Evolutionary conservation across 2,113 vertebrate genomes (phyloP), one percentile per base, ranked within the genome.

Genomic region (Laterallus jamaicensis): DNA sequence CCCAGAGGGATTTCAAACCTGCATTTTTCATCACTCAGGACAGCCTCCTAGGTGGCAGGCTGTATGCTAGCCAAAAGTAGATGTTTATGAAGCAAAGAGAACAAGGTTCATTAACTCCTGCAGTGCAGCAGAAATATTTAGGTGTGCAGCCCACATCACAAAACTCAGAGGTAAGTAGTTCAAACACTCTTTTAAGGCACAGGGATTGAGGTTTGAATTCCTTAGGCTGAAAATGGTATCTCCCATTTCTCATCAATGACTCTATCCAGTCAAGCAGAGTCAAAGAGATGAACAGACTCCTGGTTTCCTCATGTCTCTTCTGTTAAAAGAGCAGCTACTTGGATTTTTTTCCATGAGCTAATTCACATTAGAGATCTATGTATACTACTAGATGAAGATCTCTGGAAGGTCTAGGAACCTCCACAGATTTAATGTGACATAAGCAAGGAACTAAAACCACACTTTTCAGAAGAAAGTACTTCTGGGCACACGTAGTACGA

Each of bases 141-240:
- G 44, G 11, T 21, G 15, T 40, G 40, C 26, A 52, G 35, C 55
- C 50, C 14, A 7, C 14, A n/a, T 7, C 70, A 40, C 14, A 20
- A 13, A 81, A 70, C 4, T 42, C 54, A 18, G 0, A 0, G 12
- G 18, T 22, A 70, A 19, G 10, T 26, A 32, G 20, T 13, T 73
- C 32, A 24, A 86, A 54, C 21, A 18, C 37, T 24, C 15, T 32
- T 28, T 63, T 55, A 39, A 67, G 17, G 44, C 32, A 24, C 37
- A 55, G 9, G 17, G 25, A 21, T 1, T 70, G 73, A 77, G 21
- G 25, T 73, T 70, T 79, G 60, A 66, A 50, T 24, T 42, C 9
- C 24, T 44, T 6, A 20, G 39, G 64, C 73, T 93, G 69, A 74
- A 87, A 40, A 93, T 25, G 31, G 47, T 35, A 37, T 52, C 49